Evolutionary conservation across 2,113 vertebrate genomes (phyloP), one percentile per base, ranked within the genome.

Genomic region (Ptyas mucosa): DNA sequence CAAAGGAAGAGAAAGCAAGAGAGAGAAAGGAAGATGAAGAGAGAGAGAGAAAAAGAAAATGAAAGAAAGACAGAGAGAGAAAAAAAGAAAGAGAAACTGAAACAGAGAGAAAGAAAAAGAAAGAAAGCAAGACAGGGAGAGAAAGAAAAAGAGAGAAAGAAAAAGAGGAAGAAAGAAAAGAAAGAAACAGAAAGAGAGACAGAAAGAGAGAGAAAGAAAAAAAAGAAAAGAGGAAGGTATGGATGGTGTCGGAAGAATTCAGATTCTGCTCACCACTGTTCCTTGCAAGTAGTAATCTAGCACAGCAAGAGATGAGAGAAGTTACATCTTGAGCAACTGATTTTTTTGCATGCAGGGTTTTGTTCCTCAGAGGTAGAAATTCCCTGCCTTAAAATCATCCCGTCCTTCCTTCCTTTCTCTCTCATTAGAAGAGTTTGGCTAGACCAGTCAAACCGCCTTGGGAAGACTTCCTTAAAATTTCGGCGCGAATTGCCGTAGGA

Each of bases 101-200:
- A 1, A 53, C 2, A 53, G 14, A 15, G 51, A 10, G 1, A 10
- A 51, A 51, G 9, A 10, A 51, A 51, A 1, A 10, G 8, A 18
- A 0, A 15, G 12, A 15, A 0, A 1, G 53, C 4, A 2, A 15
- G 1, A 5, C 0, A 53, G 52, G 0, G 14, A 53, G 14, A 0
- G 3, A 18, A 0, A 54, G 0, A 0, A 0, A 14, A 3, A 5
- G 3, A 10, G 3, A 2, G 0, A 10, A 26, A 1, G 3, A 0
- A 3, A 1, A 0, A 0, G 3, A 3, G 0, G 0, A 0, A 2
- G 20, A 2, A 0, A 55, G 1, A 55, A 2, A 55, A 21, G 20
- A 15, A 14, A 15, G 52, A 58, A 24, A 9, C 8, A 9, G 8
- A 1, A 0, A 23, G 0, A 14, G 21, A 8, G 0, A 57, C 1